Percentiles rank a stretch among this genome's conserved stretches.
phyloP scores from a whole-genome alignment of 2,797 vertebrate species.

The Thamnophis elegans region DNA sequence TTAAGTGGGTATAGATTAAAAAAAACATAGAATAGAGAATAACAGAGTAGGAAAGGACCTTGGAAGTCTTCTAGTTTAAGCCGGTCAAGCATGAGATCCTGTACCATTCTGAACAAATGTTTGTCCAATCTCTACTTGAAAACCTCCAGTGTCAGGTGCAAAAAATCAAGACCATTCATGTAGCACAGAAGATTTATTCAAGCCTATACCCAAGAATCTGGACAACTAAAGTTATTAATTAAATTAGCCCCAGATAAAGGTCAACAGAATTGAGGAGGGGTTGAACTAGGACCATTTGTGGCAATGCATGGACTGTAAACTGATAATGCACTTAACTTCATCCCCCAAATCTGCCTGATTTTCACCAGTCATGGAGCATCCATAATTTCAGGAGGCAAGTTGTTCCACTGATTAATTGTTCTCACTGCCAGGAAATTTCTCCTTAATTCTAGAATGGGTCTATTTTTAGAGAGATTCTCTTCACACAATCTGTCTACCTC shows the following conservation, averaged over 20 bases:
- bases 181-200: neutral
- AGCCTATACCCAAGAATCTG: neutral
- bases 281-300: neutral
- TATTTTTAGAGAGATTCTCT: neutral
- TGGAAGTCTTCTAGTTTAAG: neutral
- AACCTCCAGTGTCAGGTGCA: neutral
- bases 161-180: neutral
- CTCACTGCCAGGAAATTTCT: neutral
- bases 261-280: neutral
- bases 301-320: neutral
- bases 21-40: neutral
- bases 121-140: neutral
- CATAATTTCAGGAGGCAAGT: neutral
- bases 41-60: neutral
- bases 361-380: neutral
- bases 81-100: neutral
- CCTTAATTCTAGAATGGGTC: neutral
- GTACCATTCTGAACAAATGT: neutral
- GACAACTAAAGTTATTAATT: neutral
- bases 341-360: neutral
- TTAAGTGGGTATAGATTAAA: neutral
- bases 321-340: neutral
- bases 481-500: neutral
- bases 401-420: neutral
- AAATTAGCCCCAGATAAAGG: neutral